Evolutionary conservation across 2,888 invertebrate genomes (phyloP), one percentile per base, ranked within the genome.

Genomic region (Pachycephus smyrnensis): DNA sequence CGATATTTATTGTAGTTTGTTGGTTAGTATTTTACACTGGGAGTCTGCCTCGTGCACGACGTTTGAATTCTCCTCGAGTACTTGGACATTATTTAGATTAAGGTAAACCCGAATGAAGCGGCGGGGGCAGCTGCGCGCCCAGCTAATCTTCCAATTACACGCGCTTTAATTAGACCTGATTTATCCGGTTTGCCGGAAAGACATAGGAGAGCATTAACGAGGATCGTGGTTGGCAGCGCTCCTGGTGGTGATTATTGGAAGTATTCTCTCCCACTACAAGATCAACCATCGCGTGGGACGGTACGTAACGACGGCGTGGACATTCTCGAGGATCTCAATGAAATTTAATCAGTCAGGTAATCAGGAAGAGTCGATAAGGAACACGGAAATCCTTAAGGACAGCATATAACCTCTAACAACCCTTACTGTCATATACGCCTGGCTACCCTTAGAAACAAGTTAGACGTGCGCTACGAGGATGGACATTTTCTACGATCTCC

Each of bases 111-210:
- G 75, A 74, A 76, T 73, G 75, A 9, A 55, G 9, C 55, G 23
- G 23, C 9, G 23, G 6, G 23, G 78, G 73, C 79, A 80, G 75
- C 80, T 79, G 80, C 77, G 75, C 73, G 69, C 76, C 69, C 77
- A 37, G 77, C 77, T 82, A 82, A 82, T 81, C 82, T 80, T 75
- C 79, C 80, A 80, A 82, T 80, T 81, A 80, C 79, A 55, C 55
- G 76, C 77, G 36, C 76, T 75, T 81, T 80, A 82, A 82, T 82
- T 82, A 80, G 77, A 77, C 73, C 80, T 79, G 82, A 82, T 82
- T 82, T 81, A 82, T 81, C 68, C 80, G 73, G 9, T 23, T 55
- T 23, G 55, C 23, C 55, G 55, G 55, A 55, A 55, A 55, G 55
- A 55, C 55, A 55, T 55, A 55, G 23, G 55, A 55, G 23, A 55